A percentile compares a stretch with the other conserved stretches of the same genome.
Conservation (phyloP, 2,888 invertebrate genomes). For the Bhutanitis thaidina region DNA sequence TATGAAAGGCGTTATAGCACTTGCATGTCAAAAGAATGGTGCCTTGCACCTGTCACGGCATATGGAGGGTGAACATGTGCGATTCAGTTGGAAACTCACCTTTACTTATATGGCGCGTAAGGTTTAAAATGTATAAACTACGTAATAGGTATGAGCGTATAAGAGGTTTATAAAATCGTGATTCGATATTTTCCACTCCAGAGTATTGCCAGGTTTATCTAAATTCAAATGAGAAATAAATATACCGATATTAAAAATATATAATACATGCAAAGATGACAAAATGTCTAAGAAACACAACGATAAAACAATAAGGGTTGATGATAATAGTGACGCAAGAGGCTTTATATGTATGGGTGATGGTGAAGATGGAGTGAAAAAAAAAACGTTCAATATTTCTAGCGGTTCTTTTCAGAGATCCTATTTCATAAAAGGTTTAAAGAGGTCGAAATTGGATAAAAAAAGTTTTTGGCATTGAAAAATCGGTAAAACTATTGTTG, state of each 20-base stretch:
- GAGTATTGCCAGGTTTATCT: conserved; percentile 1
- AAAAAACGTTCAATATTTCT: too few species aligned
- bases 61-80: conserved; percentile 3
- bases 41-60: conserved; percentile 19
- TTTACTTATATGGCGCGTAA: background rate
- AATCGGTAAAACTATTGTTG: too few species aligned
- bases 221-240: conserved; percentile 8
- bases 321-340: too few species aligned
- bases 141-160: background rate
- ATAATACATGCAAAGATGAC: too few species aligned
- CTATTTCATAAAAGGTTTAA: too few species aligned
- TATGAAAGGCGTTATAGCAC: conserved; percentile 20
- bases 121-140: background rate
- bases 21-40: conserved; percentile 18
- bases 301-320: too few species aligned
- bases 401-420: too few species aligned
- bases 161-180: conserved; percentile 1
- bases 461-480: too few species aligned
- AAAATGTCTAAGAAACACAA: too few species aligned
- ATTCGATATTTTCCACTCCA: conserved; percentile 13
- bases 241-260: background rate
- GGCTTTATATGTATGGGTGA: too few species aligned
- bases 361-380: too few species aligned
- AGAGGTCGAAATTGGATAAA: too few species aligned
- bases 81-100: background rate